Evolutionary conservation across 1,140 invertebrate genomes (phyloP), one percentile per base, ranked within the genome.

Genomic region (Lasioglossum albipes): DNA sequence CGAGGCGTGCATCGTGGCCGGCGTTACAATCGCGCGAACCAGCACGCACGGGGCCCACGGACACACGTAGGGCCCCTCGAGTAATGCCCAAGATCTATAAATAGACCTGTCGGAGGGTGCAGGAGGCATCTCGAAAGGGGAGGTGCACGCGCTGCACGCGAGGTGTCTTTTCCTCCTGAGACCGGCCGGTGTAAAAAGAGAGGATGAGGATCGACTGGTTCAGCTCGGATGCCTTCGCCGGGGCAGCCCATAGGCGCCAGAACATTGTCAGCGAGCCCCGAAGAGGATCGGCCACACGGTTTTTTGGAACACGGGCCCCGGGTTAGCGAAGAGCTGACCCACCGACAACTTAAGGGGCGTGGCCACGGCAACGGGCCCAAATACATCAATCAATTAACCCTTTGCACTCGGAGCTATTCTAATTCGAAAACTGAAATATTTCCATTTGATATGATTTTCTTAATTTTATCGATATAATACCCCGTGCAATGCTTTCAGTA

Each of bases 1-100:
- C 61, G 65, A 81, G 59, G 73, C 52, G 67, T 66, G 78, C 54
- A 68, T 59, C 68, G 68, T 65, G 65, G 62, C 72, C 70, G 52
- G 64, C 70, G 70, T 80, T 75, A 81, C 59, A 72, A 41, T 72
- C 64, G 68, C 52, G 61, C 73, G 71, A 54, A 36, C 31, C 62
- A 36, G 52, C 67, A 82, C 57, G 66, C 65, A 76, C 75, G 70
- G 70, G 64, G 45, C 68, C 52, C 65, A 57, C 71, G 81, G 79
- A 61, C 81, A 61, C 76, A 68, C 83, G 57, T 67, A 71, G 82
- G 45, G 80, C 79, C 83, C 89, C 52, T 54, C 52, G 90, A 89
- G 89, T 91, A 90, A 92, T 91, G 90, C 87, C 86, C 82, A 75
- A 69, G 84, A 88, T 90, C 90, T 92, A 91, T 92, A 91, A 92